These are phyloP conservation scores for Notarius quadriscutis DNA, from an alignment of 2,113 vertebrate species.

Conservation along the genomic window DNA sequence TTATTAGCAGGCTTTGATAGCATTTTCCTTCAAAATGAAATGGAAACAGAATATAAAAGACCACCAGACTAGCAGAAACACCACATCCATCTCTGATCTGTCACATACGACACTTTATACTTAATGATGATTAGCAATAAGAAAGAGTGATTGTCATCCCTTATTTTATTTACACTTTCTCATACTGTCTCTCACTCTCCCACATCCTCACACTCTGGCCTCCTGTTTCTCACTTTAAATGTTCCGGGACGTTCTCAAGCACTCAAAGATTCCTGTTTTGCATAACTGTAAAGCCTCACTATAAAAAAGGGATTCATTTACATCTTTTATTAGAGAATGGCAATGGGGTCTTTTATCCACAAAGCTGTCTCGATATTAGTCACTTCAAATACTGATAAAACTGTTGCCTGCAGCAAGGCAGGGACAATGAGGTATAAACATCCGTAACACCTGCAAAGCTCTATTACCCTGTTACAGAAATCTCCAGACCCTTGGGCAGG, in stretches of 20 bases:
- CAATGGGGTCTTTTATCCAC: conserved; percentile 22
- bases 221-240: conserved; percentile 38
- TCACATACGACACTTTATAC: conserved; percentile 30
- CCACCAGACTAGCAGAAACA: not conserved
- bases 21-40: conserved; percentile 28
- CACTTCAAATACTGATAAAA: conserved; percentile 50
- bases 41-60: not conserved
- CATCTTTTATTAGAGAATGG: conserved; percentile 37
- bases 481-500: conserved; percentile 27
- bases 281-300: conserved; percentile 3
- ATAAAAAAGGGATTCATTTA: conserved; percentile 24
- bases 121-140: conserved; percentile 34
- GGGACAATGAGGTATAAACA: conserved; percentile 43
- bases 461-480: conserved; percentile 45
- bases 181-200: conserved; percentile 31
- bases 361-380: conserved; percentile 42
- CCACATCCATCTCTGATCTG: not conserved
- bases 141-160: conserved; percentile 5
- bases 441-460: conserved; percentile 44
- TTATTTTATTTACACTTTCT: conserved; percentile 26
- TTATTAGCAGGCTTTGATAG: conserved; percentile 28
- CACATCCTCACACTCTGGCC: conserved; percentile 10
- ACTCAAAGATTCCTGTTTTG: conserved; percentile 22
- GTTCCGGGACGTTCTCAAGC: conserved; percentile 28
- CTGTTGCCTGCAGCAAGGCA: conserved; percentile 26